Conservation (phyloP, 2,888 invertebrate genomes). For the Machimus atricapillus region DNA sequence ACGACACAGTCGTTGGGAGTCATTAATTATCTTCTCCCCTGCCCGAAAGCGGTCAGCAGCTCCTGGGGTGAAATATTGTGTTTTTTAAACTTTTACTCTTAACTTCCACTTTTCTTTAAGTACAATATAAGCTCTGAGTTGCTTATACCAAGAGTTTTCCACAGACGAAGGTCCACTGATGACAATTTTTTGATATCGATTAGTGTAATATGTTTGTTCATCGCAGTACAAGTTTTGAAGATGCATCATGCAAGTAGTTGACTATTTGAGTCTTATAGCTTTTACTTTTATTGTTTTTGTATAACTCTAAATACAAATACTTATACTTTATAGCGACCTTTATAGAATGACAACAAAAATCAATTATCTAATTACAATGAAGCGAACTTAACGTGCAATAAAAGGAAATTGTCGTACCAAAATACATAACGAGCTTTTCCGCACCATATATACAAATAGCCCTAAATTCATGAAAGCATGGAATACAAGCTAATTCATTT, state of each 20-base stretch:
- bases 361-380: background rate
- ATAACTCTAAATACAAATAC: too few species aligned
- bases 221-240: background rate
- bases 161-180: background rate
- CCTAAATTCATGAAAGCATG: background rate
- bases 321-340: background rate
- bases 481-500: background rate
- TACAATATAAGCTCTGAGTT: background rate
- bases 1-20: background rate
- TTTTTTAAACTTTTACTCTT: background rate
- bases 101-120: background rate
- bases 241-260: background rate
- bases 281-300: too few species aligned
- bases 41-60: background rate
- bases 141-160: background rate
- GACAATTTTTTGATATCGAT: background rate
- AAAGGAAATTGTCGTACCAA: background rate
- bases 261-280: too few species aligned
- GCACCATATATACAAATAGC: background rate
- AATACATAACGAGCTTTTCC: background rate
- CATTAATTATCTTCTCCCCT: background rate
- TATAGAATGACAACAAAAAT: background rate
- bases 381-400: background rate
- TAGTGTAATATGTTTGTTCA: background rate
- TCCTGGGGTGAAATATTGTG: background rate